Evolutionary conservation across 2,888 invertebrate species (phyloP).

Genomic region (Megastigmus dorsalis): DNA sequence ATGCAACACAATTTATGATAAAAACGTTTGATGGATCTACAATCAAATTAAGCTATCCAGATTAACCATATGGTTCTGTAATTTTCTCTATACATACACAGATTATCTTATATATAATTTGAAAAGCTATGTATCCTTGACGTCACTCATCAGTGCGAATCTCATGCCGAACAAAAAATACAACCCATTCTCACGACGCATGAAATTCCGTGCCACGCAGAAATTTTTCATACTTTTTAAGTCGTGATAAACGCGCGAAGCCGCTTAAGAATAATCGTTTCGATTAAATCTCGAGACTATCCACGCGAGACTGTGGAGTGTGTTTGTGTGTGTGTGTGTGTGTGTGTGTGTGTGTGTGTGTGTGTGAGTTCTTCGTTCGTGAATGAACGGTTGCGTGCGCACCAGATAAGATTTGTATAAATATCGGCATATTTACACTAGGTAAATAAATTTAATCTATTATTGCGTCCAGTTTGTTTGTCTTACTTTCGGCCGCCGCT

Average conservation of each 20-base stretch:
- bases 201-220: not conserved
- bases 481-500: not conserved
- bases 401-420: conserved; percentile 25
- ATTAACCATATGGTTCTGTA: too few species aligned
- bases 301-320: too few species aligned
- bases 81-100: too few species aligned
- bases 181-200: too few species aligned
- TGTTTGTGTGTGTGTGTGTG: too few species aligned
- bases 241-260: conserved; percentile 7
- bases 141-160: not conserved
- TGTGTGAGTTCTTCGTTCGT: conserved; percentile 4
- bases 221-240: conserved; percentile 18
- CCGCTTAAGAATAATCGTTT: conserved; percentile 32
- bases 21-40: too few species aligned
- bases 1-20: too few species aligned
- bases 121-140: not conserved
- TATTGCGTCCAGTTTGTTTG: not conserved
- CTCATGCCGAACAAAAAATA: too few species aligned
- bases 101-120: too few species aligned
- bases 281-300: conserved; percentile 24
- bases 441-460: conserved; percentile 26
- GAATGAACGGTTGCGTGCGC: conserved; percentile 41
- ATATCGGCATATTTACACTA: conserved; percentile 40
- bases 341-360: too few species aligned
- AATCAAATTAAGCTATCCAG: too few species aligned